Base-by-base conservation (phyloP, 2,797 vertebrate species). In the Limnodromus scolopaceus region DNA sequence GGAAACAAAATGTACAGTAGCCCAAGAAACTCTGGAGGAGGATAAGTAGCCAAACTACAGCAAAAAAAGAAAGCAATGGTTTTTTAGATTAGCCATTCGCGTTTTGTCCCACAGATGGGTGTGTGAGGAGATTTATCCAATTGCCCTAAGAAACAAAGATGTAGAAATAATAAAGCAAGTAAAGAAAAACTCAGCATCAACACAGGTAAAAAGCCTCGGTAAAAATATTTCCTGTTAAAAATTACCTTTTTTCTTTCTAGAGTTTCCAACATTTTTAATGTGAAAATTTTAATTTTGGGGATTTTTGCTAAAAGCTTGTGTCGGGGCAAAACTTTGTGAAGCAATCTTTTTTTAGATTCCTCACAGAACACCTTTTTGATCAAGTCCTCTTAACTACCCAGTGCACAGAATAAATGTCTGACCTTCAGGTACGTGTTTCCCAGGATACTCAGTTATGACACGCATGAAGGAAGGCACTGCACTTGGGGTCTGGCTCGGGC, bases 281-380 rank as follows among this genome's bases (percentile, higher is more conserved):
- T 7, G 7, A 78, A 46, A 43, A 51, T n/a, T 19, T 71, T 57
- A 10, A 27, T 71, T 71, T 54, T 46, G 49, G 66, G 24, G 7
- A 19, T 48, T 61, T 90, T 79, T 61, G 5, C 23, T 72, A 54
- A 49, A 71, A 69, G 4, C 12, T 68, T 66, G 68, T 63, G 7
- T 38, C 0, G 0, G 24, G 36, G 16, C 1, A 83, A 85, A 87
- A 43, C 6, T 65, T 34, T 19, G 10, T 39, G 20, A 58, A 64
- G 19, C 38, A 39, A 39, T 53, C 6, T 41, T 54, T 51, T 30
- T 65, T 38, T 39, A 75, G 38, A 57, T 51, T 70, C 25, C 20
- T 71, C 28, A 32, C 16, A 16, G 61, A 83, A 55, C 0, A 3
- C 3, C 9, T 32, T 58, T 90, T 84, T 55, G 2, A 36, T 57